Evolutionary conservation across 1,140 invertebrate genomes (phyloP).

Genomic region (Euura saliciscinereae): DNA sequence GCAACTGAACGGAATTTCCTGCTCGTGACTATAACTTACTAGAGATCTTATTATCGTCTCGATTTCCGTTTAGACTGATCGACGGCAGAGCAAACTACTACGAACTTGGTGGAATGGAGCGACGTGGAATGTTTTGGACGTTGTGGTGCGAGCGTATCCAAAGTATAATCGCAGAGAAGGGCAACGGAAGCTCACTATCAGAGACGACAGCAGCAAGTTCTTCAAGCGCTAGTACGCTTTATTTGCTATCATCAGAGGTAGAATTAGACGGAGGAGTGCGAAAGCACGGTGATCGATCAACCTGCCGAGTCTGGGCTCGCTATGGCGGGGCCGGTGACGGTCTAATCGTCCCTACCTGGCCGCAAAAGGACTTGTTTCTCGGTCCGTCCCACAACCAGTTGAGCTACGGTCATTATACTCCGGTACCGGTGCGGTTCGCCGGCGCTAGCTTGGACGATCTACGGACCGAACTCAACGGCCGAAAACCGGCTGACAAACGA

Average conservation of each 20-base stretch:
- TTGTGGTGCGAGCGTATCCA: constrained; percentile 62
- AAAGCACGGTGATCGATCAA: constrained; percentile 11
- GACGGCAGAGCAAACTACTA: constrained; percentile 47
- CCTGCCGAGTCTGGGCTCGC: constrained; percentile 31
- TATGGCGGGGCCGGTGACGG: constrained; percentile 37
- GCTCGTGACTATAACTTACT: neutral
- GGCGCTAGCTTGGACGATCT: constrained; percentile 32
- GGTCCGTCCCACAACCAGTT: constrained; percentile 41
- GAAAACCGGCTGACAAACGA: constrained; percentile 9
- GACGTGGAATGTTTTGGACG: constrained; percentile 56
- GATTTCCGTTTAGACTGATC: constrained; percentile 36
- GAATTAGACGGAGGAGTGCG: constrained; percentile 22
- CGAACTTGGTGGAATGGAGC: constrained; percentile 42
- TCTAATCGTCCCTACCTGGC: constrained; percentile 30
- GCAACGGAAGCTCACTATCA: constrained; percentile 56
- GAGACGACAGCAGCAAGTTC: constrained; percentile 62
- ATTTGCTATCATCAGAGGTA: constrained; percentile 40
- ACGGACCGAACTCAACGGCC: constrained; percentile 22
- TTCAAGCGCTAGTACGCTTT: constrained; percentile 53
- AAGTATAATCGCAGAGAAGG: constrained; percentile 45
- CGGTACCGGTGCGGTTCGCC: constrained; percentile 37
- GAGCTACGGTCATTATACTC: constrained; percentile 35
- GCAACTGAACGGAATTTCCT: constrained; percentile 50
- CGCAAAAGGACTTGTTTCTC: constrained; percentile 41
- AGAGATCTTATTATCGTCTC: constrained; percentile 14